Base-by-base conservation (phyloP, 2,113 vertebrate species). In the Cygnus buccinator region DNA sequence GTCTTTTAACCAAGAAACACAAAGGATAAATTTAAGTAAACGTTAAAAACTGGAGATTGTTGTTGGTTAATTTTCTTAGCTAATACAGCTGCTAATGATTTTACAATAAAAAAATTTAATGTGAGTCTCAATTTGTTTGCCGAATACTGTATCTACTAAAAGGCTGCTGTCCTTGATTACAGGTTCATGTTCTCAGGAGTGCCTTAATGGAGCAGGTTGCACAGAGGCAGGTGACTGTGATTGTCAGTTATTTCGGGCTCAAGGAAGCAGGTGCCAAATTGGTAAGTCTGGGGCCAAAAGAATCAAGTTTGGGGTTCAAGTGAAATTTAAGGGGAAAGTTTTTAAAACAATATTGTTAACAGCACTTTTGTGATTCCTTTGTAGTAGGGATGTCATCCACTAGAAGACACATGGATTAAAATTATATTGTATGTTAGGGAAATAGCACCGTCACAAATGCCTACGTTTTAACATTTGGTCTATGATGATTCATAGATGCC, bases 131-230 rank as follows among this genome's bases (percentile, higher is more conserved):
- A 46, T 63, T 39, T 87, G 25, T 95, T 96, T 93, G 83, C 66
- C 91, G 81, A 90, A 87, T 78, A 48, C 14, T 37, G 8, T 57
- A n/a, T 50, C n/a, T n/a, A 28, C 74, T 93, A 81, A 91, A 94
- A 96, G 35, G 54, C 95, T 93, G 68, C 62, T 97, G 48, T 84
- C 35, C 96, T 94, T 92, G 10, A 18, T 81, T 86, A 59, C 90
- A 98, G 98, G 94, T 95, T 97, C 97, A 48, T 98, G 98, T 93
- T 93, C 94, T 96, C 97, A 98, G 90, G 98, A 98, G 89, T 99
- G 99, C 96, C 99, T 99, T 97, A 99, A 99, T 94, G 99, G 99
- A 71, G 99, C 99, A 95, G 98, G 98, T 98, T 99, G 99, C 98
- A 99, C 98, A 93, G 98, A 99, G 80, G 96, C 97, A 33, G 99